These are phyloP conservation scores for Nemotelus pantherinus DNA, from an alignment of 2,888 invertebrate genomes.

Conservation along the genomic window DNA sequence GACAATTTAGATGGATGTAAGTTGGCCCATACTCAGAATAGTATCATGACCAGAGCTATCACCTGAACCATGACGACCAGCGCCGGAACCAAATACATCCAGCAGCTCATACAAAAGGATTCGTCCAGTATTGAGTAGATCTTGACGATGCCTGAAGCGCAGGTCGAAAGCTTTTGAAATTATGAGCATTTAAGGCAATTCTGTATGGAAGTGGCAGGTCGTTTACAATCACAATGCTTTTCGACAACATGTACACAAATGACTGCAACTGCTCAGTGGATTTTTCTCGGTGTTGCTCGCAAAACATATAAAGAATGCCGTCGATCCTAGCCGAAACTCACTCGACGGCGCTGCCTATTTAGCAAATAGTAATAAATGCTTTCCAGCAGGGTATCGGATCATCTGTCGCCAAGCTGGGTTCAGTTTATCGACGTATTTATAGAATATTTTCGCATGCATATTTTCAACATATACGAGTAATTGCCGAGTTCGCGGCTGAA, in stretches of 20 bases:
- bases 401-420: conserved; percentile 97
- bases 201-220: conserved; percentile 98
- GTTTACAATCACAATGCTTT: conserved; percentile 94
- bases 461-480: conserved; percentile 96
- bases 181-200: conserved; percentile 99
- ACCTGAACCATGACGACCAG: too few relatives aligned
- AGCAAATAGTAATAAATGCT: conserved; percentile 99
- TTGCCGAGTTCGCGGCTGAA: conserved; percentile 98
- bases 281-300: conserved; percentile 99
- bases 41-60: too few relatives aligned
- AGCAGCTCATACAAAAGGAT: conserved; percentile 94
- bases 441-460: conserved; percentile 99
- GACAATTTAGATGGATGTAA: too few relatives aligned
- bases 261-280: conserved; percentile 99
- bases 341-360: conserved; percentile 98
- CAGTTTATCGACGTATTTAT: conserved; percentile 97
- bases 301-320: conserved; percentile 99
- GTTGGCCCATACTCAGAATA: too few relatives aligned
- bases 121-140: conserved; percentile 94
- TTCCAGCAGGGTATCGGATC: conserved; percentile 99
- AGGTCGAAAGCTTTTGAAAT: conserved; percentile 99
- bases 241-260: conserved; percentile 98
- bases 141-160: conserved; percentile 94
- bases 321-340: conserved; percentile 98
- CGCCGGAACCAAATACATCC: conserved; percentile 78